Evolutionary conservation across 2,113 vertebrate genomes (phyloP), one percentile per base, ranked within the genome.

Genomic region (Albula goreensis): DNA sequence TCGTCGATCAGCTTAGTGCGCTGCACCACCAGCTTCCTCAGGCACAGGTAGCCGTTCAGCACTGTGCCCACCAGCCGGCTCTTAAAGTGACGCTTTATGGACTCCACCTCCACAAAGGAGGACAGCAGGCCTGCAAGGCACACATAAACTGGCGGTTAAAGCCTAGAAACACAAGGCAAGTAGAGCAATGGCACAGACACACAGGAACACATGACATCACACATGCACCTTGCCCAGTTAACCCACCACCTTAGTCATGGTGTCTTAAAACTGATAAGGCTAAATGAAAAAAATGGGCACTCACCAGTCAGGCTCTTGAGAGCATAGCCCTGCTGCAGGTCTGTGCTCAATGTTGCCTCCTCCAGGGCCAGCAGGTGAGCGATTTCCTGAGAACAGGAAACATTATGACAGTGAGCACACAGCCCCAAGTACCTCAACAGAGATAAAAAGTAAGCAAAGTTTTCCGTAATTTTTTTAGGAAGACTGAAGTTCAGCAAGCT

Each of bases 1-100:
- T 99, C 98, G 52, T 99, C 98, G 0, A 99, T 98, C 84, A 99
- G 96, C 89, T 99, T 99, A n/a, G 98, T 99, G 84, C 98, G 97
- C 93, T 99, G 98, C 57, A 99, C 97, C 89, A 99, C 97, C 86
- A 99, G 88, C 89, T 99, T 99, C 87, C 98, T 94, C 85, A 99
- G 92, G 87, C 98, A 99, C 90, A 99, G 94, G 93, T 99, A 99
- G 1, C 98, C 98, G 0, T 99, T 99, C 50, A 99, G 96, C 86
- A 99, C 98, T 0, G 98, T 99, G 77, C 98, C 98, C 25, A 99
- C 98, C 90, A 99, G 90, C 13, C 98, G 95, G 89, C 98, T 99
- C 89, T 99, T 99, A 91, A 99, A 99, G 92, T 99, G 98, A 4
- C 98, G 95, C 89, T 99, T 99, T 90, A 99, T 99, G 84, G 98